A percentile compares a stretch with the other conserved stretches of the same genome.
phyloP scores from a whole-genome alignment of 2,113 vertebrate species.

The Muscicapa adusta region DNA sequence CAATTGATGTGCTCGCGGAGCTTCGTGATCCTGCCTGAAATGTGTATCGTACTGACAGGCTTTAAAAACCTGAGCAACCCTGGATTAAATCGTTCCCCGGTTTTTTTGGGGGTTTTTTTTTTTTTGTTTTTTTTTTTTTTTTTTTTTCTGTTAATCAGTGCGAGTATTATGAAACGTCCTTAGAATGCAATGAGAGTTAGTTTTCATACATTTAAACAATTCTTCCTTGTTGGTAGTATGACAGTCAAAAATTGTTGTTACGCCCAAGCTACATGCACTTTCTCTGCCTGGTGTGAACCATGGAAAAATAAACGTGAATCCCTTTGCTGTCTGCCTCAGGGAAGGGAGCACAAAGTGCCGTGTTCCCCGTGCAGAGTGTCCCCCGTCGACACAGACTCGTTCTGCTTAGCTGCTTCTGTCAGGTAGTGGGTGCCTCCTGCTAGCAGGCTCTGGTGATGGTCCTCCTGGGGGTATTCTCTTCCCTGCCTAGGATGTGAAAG shows the following conservation, averaged over 20 bases:
- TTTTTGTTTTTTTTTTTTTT: neutral
- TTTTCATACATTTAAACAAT: neutral
- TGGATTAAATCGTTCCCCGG: accelerated
- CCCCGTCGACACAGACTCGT: neutral
- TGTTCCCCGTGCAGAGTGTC: accelerated
- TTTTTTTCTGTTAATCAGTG: neutral
- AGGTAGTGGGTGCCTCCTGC: neutral
- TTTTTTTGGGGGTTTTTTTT: no score
- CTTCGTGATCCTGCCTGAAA: accelerated
- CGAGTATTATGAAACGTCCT: neutral
- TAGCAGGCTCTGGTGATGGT: neutral
- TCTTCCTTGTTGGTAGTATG: neutral
- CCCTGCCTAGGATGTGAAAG: neutral
- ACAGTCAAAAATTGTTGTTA: neutral
- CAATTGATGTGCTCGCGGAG: accelerated
- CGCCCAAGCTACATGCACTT: accelerated
- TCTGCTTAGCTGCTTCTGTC: neutral
- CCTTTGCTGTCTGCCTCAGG: neutral
- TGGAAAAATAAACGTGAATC: accelerated
- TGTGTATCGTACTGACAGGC: neutral
- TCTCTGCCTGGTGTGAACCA: neutral
- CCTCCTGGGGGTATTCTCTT: neutral
- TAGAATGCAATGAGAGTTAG: neutral
- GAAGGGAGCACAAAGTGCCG: neutral
- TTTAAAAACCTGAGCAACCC: neutral